These are phyloP conservation scores for Gymnobelideus leadbeateri DNA, from an alignment of 2,113 vertebrate species.

Conservation along the genomic window DNA sequence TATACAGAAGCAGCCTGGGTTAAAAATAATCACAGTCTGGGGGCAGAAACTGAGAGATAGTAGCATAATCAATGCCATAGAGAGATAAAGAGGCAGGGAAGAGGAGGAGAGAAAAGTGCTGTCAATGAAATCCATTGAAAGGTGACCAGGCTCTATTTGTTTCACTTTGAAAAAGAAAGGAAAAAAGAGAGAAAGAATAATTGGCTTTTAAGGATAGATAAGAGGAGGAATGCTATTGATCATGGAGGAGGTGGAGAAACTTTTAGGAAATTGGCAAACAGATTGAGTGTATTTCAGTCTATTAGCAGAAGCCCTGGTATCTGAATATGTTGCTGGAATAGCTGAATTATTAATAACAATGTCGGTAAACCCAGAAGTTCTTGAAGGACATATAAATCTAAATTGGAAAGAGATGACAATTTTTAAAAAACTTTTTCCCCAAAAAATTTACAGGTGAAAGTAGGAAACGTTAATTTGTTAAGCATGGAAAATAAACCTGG, in stretches of 20 bases:
- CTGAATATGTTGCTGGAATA: constrained; percentile 66
- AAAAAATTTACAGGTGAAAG: constrained; percentile 49
- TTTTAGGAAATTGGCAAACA: constrained; percentile 62
- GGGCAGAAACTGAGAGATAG: constrained; percentile 7
- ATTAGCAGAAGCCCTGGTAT: constrained; percentile 25
- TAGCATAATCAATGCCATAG: neutral
- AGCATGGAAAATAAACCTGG: constrained; percentile 63
- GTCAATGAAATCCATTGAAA: neutral
- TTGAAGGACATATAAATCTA: constrained; percentile 66
- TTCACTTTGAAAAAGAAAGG: neutral
- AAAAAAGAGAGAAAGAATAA: constrained; percentile 3
- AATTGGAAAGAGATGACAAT: constrained; percentile 62
- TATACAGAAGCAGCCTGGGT: neutral
- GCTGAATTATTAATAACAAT: constrained; percentile 76
- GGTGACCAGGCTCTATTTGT: neutral
- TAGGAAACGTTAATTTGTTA: constrained; percentile 62
- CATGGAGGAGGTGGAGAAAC: constrained; percentile 75
- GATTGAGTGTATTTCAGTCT: constrained; percentile 71
- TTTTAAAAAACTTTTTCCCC: neutral
- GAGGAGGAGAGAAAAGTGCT: neutral
- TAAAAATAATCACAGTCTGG: neutral
- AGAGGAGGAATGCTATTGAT: constrained; percentile 59
- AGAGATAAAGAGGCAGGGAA: neutral
- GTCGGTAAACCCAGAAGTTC: constrained; percentile 69
- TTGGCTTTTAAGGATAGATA: constrained; percentile 45